Evolutionary conservation across 1,140 invertebrate species (phyloP).

Genomic region (Stegodyphus dumicola): DNA sequence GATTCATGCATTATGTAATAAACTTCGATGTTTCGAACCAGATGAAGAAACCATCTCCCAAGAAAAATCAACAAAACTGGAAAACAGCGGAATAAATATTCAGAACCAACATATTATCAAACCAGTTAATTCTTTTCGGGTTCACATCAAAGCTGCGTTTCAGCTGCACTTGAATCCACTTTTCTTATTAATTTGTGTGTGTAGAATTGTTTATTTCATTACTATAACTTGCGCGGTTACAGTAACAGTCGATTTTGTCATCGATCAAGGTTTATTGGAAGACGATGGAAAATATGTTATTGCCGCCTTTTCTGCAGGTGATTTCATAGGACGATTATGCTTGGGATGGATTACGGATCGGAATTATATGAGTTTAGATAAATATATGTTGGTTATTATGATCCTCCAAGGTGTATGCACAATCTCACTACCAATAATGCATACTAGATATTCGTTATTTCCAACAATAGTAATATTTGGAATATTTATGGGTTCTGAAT

Average conservation of each 20-base stretch:
- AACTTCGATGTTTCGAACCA: too few species aligned
- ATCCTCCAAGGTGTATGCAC: background rate
- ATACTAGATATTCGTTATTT: background rate
- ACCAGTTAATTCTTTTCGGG: background rate
- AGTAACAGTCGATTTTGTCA: background rate
- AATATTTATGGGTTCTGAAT: background rate
- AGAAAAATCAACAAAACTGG: too few species aligned
- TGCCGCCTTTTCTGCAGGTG: background rate
- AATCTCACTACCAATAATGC: background rate
- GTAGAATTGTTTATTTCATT: background rate
- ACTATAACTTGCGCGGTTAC: background rate
- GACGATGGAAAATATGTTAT: background rate
- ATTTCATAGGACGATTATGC: background rate
- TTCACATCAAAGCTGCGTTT: background rate
- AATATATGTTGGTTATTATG: background rate
- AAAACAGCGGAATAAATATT: too few species aligned
- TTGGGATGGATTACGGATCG: conserved; percentile 7
- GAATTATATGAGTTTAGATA: background rate
- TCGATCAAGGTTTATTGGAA: background rate
- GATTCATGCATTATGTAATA: too few species aligned
- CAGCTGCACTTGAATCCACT: background rate
- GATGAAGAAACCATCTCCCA: too few species aligned
- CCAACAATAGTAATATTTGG: background rate
- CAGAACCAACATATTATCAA: background rate
- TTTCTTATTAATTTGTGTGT: background rate